A percentile compares a stretch with the other conserved stretches of the same genome.
Conservation (phyloP, 37 sponge, comb jelly and placozoan species). For the Oopsacas minuta region DNA sequence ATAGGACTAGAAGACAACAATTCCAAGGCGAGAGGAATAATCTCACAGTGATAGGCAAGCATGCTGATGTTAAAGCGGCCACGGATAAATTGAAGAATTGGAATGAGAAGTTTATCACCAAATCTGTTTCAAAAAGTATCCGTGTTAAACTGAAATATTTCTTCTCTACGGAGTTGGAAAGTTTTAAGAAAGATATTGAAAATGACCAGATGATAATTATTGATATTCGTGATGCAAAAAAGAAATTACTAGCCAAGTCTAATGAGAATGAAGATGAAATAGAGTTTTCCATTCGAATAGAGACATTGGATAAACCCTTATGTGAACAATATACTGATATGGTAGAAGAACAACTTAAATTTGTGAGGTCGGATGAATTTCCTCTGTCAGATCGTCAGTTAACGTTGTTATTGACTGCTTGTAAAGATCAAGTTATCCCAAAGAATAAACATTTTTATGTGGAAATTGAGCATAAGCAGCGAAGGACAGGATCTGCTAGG, state of each 20-base stretch:
- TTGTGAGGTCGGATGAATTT: background rate
- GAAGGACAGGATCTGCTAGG: conserved; percentile 6
- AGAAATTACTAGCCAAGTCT: background rate
- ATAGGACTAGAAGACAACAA: background rate
- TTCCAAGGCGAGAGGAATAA: background rate
- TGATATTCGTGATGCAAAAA: background rate
- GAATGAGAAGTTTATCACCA: background rate
- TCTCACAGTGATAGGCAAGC: background rate
- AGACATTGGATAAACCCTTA: background rate
- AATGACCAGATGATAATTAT: background rate
- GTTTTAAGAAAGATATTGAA: background rate
- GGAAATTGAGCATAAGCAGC: background rate
- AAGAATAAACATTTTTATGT: background rate
- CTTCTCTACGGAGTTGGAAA: background rate
- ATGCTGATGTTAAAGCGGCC: background rate
- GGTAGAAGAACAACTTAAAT: background rate
- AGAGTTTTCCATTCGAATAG: background rate
- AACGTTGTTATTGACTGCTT: background rate
- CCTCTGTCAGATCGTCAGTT: conserved; percentile 1
- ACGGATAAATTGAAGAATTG: background rate
- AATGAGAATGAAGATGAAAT: background rate
- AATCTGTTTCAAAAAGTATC: background rate
- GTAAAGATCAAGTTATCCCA: background rate
- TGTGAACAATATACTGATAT: background rate
- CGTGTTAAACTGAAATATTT: background rate